Evolutionary conservation across 2,888 invertebrate species (phyloP).

Genomic region (Aromia moschata): DNA sequence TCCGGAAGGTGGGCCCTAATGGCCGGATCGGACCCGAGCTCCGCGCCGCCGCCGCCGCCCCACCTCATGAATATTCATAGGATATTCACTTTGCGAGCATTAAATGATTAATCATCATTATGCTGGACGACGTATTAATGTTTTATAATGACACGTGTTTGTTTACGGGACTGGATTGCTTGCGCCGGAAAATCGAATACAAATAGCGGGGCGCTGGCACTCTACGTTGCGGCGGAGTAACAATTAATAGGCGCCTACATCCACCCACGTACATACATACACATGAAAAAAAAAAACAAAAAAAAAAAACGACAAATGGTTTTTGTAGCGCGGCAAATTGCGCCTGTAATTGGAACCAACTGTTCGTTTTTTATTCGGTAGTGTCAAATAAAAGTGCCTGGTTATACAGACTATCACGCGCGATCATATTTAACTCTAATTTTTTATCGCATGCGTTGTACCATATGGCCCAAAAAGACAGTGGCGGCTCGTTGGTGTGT

Average conservation of each 20-base stretch:
- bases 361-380: conserved; percentile 29
- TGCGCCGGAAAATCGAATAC: conserved; percentile 36
- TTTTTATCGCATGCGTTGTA: not conserved
- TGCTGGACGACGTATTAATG: conserved; percentile 60
- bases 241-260: no score
- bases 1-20: no score
- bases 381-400: not conserved
- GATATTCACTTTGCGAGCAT: conserved; percentile 43
- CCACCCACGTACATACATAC: no score
- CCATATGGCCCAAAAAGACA: no score
- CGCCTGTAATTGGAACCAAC: conserved; percentile 23
- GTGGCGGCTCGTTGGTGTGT: no score
- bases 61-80: conserved; percentile 60
- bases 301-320: conserved; percentile 19
- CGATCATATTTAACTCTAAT: conserved; percentile 3
- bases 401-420: conserved; percentile 1
- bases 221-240: conserved; percentile 20
- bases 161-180: conserved; percentile 50
- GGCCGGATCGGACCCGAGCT: conserved; percentile 7
- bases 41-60: conserved; percentile 22
- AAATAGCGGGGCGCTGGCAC: conserved; percentile 31
- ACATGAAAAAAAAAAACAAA: no score
- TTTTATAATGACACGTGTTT: conserved; percentile 61
- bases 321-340: conserved; percentile 10
- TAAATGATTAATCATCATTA: conserved; percentile 63